Conservation (phyloP, 2,888 invertebrate species). For the Callimorpha dominula region DNA sequence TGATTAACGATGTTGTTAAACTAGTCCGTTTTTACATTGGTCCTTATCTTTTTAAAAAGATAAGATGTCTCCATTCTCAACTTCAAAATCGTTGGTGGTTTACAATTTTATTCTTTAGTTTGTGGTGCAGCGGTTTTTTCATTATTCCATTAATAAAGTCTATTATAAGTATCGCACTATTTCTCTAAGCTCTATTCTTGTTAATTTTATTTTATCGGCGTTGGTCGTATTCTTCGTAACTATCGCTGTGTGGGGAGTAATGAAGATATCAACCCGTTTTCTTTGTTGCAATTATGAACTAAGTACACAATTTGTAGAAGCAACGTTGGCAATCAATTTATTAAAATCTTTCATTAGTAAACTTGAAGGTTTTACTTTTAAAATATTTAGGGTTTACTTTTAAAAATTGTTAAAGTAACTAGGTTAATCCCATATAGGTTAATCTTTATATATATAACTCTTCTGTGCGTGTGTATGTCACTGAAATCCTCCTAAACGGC, state of each 20-base stretch:
- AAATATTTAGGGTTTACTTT: too few relatives aligned
- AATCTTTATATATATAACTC: too few relatives aligned
- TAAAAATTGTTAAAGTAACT: too few relatives aligned
- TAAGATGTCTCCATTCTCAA: slow-evolving; percentile 46
- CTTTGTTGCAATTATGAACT: slow-evolving; percentile 69
- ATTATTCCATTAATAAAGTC: slow-evolving; percentile 63
- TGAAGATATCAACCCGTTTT: slow-evolving; percentile 74
- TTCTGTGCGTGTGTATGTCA: too few relatives aligned
- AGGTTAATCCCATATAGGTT: too few relatives aligned
- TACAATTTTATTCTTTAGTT: slow-evolving; percentile 43
- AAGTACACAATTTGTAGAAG: slow-evolving; percentile 47
- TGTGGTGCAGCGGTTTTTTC: slow-evolving; percentile 51
- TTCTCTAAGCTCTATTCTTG: slow-evolving; percentile 63
- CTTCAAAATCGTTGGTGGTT: slow-evolving; percentile 35
- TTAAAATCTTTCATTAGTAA: not conserved
- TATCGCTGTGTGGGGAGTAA: slow-evolving; percentile 73
- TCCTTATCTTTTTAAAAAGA: slow-evolving; percentile 52
- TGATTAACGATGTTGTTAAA: slow-evolving; percentile 55
- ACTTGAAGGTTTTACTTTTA: not conserved
- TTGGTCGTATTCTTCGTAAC: slow-evolving; percentile 67
- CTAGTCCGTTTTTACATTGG: slow-evolving; percentile 51
- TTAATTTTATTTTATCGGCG: slow-evolving; percentile 67
- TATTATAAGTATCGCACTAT: slow-evolving; percentile 62
- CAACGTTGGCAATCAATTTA: slow-evolving; percentile 1
- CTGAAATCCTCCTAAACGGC: too few relatives aligned